Evolutionary conservation across 2,113 vertebrate species (phyloP).

Genomic region (Istiophorus platypterus): DNA sequence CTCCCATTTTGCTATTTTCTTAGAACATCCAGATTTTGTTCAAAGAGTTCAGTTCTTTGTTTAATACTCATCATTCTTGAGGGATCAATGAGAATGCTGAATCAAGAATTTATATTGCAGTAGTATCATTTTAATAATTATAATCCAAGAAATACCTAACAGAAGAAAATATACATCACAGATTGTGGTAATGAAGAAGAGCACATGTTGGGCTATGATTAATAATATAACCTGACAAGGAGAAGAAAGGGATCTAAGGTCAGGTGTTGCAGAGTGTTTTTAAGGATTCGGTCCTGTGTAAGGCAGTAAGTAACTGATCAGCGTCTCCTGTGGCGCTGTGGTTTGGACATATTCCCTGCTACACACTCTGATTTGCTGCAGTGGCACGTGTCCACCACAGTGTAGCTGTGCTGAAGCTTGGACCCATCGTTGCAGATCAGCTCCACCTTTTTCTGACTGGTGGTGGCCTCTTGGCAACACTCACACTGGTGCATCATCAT

Average conservation of each 20-base stretch:
- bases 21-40: not conserved
- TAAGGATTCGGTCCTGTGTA: not conserved
- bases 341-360: accelerated
- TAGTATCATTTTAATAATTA: constrained; percentile 52
- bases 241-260: not conserved
- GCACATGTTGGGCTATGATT: not conserved
- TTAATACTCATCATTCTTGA: not conserved
- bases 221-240: constrained; percentile 9
- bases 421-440: constrained; percentile 84
- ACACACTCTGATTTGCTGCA: constrained; percentile 66
- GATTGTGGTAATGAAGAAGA: constrained; percentile 16
- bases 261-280: not conserved
- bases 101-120: constrained; percentile 44
- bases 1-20: too few relatives aligned
- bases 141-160: constrained; percentile 9
- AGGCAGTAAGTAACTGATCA: constrained; percentile 8
- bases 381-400: constrained; percentile 81
- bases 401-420: constrained; percentile 77
- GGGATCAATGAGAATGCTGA: not conserved
- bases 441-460: constrained; percentile 76
- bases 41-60: not conserved
- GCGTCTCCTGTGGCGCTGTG: constrained; percentile 31
- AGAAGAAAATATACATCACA: constrained; percentile 20
- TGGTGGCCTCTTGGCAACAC: constrained; percentile 88
- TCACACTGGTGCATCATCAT: constrained; percentile 81